These are phyloP conservation scores for Drosophila barbarae DNA, from an alignment of 2,888 invertebrate genomes.

Conservation along the genomic window DNA sequence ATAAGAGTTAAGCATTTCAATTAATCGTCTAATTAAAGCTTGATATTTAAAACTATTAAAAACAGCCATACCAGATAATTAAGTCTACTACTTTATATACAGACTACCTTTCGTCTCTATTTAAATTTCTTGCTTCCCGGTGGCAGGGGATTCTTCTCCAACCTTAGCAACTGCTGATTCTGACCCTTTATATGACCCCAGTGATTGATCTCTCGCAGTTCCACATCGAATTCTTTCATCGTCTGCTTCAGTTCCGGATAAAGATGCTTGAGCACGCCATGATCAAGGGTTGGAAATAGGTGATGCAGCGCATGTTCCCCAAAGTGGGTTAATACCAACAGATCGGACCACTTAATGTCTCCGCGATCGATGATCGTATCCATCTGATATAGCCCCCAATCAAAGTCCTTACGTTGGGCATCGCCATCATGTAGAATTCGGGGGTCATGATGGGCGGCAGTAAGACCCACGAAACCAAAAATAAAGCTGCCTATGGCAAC, in stretches of 20 bases:
- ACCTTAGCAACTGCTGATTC: slow-evolving; percentile 82
- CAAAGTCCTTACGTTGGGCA: slow-evolving; percentile 80
- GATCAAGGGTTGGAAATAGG: slow-evolving; percentile 89
- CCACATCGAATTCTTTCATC: slow-evolving; percentile 68
- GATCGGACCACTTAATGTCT: slow-evolving; percentile 84
- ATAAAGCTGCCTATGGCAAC: slow-evolving; percentile 81
- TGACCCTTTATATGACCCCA: slow-evolving; percentile 84
- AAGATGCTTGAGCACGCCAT: slow-evolving; percentile 84
- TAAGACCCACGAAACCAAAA: slow-evolving; percentile 84
- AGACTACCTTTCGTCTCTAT: slow-evolving; percentile 14
- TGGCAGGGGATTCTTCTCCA: slow-evolving; percentile 76
- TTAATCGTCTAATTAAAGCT: neutral
- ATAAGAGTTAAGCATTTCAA: neutral
- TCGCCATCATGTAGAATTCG: slow-evolving; percentile 89
- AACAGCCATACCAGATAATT: neutral
- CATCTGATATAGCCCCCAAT: slow-evolving; percentile 89
- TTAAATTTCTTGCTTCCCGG: slow-evolving; percentile 51
- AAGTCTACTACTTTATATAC: neutral
- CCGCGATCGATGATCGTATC: slow-evolving; percentile 86
- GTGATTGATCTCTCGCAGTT: slow-evolving; percentile 80
- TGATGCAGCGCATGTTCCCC: slow-evolving; percentile 90
- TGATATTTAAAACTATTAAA: neutral
- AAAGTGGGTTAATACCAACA: slow-evolving; percentile 85
- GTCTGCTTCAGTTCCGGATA: slow-evolving; percentile 81
- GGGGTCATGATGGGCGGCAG: slow-evolving; percentile 89